A percentile compares a stretch with the other conserved stretches of the same genome.
Conservation (phyloP, 2,797 vertebrate genomes). For the Rhadinocentrus ornatus region DNA sequence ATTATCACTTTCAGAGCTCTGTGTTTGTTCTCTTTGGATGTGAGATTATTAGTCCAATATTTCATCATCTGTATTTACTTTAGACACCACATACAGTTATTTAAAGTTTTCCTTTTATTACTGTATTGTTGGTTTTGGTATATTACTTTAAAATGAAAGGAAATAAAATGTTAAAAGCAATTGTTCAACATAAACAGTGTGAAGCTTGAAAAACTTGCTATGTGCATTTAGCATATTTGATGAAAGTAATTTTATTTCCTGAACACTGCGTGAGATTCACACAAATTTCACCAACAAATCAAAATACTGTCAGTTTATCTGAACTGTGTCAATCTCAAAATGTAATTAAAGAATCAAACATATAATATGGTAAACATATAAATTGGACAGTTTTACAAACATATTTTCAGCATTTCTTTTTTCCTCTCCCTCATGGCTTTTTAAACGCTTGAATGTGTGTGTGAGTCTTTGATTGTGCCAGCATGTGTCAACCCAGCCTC, state of each 20-base stretch:
- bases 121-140: slow-evolving; percentile 9
- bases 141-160: slow-evolving; percentile 10
- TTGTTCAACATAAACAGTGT: not conserved
- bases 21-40: slow-evolving; percentile 1
- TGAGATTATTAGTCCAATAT: slow-evolving; percentile 10
- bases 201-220: not conserved
- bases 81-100: slow-evolving; percentile 2
- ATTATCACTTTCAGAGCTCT: not conserved
- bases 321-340: not conserved
- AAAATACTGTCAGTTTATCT: not conserved
- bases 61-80: slow-evolving; percentile 26
- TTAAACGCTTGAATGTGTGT: slow-evolving; percentile 37
- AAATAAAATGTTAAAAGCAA: slow-evolving; percentile 9
- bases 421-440: slow-evolving; percentile 15
- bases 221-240: slow-evolving; percentile 4
- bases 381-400: slow-evolving; percentile 9
- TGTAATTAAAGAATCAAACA: not conserved
- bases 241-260: not conserved
- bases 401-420: slow-evolving; percentile 19
- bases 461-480: slow-evolving; percentile 52
- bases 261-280: not conserved
- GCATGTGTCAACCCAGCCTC: slow-evolving; percentile 58
- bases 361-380: slow-evolving; percentile 12
- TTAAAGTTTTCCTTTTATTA: slow-evolving; percentile 6
- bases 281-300: slow-evolving; percentile 2